Percentiles rank a stretch among this genome's conserved stretches.
phyloP scores from a whole-genome alignment of 1,140 invertebrate genomes.

The Acyrthosiphon pisum region DNA sequence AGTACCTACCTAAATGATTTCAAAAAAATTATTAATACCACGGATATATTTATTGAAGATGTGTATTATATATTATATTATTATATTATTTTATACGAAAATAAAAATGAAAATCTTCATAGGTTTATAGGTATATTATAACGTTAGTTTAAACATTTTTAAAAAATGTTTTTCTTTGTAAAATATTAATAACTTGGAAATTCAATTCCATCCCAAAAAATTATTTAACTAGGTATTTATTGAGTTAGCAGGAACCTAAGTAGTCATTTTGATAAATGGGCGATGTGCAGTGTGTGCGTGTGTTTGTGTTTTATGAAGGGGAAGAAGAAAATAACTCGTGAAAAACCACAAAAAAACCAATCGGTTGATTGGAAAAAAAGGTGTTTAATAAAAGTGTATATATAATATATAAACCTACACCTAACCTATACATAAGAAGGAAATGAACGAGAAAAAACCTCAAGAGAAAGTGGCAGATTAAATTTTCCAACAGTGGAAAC shows the following conservation, averaged over 20 bases:
- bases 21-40: not conserved
- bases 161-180: not conserved
- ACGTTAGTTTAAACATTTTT: not conserved
- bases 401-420: not conserved
- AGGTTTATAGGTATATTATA: not conserved
- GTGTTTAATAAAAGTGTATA: not conserved
- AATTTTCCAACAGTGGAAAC: constrained; percentile 52
- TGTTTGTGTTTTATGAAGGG: not conserved
- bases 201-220: not conserved
- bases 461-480: constrained; percentile 50
- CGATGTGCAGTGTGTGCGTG: not conserved
- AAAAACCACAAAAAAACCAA: not conserved
- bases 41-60: not conserved
- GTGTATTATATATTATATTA: too few species aligned
- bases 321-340: not conserved
- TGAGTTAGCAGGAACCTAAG: not conserved
- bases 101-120: not conserved
- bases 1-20: too few species aligned
- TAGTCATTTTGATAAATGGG: not conserved
- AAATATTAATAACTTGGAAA: not conserved
- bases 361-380: not conserved
- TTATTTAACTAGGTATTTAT: not conserved
- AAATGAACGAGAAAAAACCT: constrained; percentile 49
- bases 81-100: not conserved
- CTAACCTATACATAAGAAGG: not conserved